phyloP scores from a whole-genome alignment of 2,797 vertebrate genomes.

The Onychomys torridus region DNA sequence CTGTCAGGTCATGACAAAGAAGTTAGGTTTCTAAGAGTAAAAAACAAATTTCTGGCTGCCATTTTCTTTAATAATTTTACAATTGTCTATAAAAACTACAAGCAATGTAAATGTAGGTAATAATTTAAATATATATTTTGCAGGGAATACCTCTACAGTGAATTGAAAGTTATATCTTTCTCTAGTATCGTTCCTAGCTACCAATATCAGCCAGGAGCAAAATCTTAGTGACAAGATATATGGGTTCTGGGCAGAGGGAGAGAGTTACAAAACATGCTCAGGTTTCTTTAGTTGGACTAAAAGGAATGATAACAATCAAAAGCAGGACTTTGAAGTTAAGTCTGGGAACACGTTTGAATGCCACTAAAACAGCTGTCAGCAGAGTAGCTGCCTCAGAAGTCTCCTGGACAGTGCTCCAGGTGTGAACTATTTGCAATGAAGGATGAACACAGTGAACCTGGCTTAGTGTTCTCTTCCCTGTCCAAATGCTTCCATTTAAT shows the following conservation, averaged over 20 bases:
- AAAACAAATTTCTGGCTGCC: neutral
- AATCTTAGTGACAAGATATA: neutral
- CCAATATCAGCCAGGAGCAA: neutral
- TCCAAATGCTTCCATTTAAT: neutral
- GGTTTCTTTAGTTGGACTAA: neutral
- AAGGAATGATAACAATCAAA: neutral
- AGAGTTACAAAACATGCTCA: neutral
- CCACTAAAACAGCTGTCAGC: neutral
- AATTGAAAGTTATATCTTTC: neutral
- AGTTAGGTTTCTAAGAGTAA: neutral
- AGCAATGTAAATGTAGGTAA: neutral
- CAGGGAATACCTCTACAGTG: neutral
- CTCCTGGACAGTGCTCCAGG: neutral
- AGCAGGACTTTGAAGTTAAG: neutral
- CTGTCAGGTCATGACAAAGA: neutral
- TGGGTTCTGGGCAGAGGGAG: rapidly evolving
- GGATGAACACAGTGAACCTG: neutral
- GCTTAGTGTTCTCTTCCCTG: neutral
- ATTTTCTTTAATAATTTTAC: neutral
- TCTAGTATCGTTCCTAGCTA: neutral
- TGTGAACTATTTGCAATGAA: rapidly evolving
- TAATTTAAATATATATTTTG: neutral
- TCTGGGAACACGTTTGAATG: neutral
- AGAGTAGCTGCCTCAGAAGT: neutral
- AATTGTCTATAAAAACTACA: neutral